Base-by-base conservation (phyloP, 1,140 invertebrate genomes). In the Oreohelix idahoensis region DNA sequence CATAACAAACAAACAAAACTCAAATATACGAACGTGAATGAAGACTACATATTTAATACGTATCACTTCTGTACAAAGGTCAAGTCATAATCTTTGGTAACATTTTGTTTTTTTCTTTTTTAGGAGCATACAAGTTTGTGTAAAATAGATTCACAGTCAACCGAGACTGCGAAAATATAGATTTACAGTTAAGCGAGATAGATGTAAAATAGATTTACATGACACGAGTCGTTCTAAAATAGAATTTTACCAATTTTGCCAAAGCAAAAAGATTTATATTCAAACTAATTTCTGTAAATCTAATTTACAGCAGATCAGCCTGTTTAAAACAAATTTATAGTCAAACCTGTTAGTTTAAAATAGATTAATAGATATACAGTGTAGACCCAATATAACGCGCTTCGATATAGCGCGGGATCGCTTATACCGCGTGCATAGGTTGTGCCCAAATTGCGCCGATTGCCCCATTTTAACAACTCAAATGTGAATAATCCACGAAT, bases 71-170 rank as follows among this genome's bases (percentile, higher is more conserved):
- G 63, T 66, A 66, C 63, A 66, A 66, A 35, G 1, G 2, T 29
- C 29, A 66, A 32, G 63, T 66, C 29, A 66, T 66, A 66, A 66
- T 66, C 63, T 66, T 66, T 66, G 63, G 63, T 66, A 66, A 66
- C 63, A 11, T 11, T 29, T 66, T 23, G 17, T 29, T 29, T 32
- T 32, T 11, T 29, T 66, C 4, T 2, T 29, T 29, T 32, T 32
- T 66, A 66, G 29, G 63, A 32, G n/a, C 63, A 66, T n/a, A 32
- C n/a, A 32, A 58, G n/a, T 66, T 17, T 66, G 29, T 66, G 17
- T 66, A 29, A 66, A 66, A 29, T 66, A 58, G 26, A 58, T 58
- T 58, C 20, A 58, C 51, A 58, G 51, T 58, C 15, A 58, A 15
- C 8, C 51, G 1, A 58, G 51, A 23, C 15, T 58, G 15, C 23